phyloP scores from a whole-genome alignment of 2,113 vertebrate species.

The Callipepla californica region DNA sequence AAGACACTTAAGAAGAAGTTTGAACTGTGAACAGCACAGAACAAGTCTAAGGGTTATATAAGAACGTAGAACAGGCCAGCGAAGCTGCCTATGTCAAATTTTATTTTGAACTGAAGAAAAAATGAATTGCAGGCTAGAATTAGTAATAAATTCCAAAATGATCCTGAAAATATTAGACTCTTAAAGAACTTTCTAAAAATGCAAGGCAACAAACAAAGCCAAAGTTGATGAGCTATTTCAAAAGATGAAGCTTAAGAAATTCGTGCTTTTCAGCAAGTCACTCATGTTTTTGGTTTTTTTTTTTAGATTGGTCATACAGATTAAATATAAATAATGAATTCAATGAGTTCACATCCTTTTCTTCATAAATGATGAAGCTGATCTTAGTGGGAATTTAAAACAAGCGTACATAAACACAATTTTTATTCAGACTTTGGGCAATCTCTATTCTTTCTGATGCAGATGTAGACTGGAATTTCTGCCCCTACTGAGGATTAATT shows the following conservation, averaged over 20 bases:
- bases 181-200: background rate
- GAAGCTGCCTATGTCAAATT: fast-evolving
- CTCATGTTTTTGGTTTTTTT: background rate
- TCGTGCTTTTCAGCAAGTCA: background rate
- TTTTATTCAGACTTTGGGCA: background rate
- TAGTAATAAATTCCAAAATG: background rate
- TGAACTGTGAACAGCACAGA: background rate
- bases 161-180: background rate
- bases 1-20: background rate
- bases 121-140: background rate
- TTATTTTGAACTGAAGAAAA: background rate
- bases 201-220: background rate
- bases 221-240: background rate
- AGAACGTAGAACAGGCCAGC: background rate
- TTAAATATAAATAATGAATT: background rate
- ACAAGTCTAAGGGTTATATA: background rate
- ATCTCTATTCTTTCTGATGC: background rate
- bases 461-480: background rate
- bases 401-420: background rate
- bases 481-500: background rate
- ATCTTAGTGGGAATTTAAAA: background rate
- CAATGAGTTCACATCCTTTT: background rate
- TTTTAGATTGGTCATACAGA: background rate
- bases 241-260: background rate
- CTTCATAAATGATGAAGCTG: background rate